Conservation (phyloP, 2,113 vertebrate species). For the Electrona antarctica region DNA sequence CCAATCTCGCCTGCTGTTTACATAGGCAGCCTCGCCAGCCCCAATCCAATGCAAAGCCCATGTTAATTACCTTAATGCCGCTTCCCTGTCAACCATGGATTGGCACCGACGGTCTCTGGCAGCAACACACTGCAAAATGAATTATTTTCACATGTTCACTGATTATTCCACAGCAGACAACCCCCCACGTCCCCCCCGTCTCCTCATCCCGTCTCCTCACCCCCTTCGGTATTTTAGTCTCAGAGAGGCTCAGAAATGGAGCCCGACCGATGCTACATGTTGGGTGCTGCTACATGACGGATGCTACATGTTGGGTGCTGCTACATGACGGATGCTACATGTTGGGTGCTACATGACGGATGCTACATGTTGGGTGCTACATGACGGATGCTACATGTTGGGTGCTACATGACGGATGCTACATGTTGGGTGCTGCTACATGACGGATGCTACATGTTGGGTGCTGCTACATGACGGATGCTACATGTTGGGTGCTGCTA, state of each 20-base stretch:
- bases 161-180: slow-evolving; percentile 25
- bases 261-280: no score
- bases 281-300: no score
- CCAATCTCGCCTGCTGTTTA: slow-evolving; percentile 60
- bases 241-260: neutral
- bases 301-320: no score
- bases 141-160: slow-evolving; percentile 43
- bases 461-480: no score
- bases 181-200: neutral
- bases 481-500: no score
- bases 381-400: no score
- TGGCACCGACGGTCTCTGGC: slow-evolving; percentile 32
- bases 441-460: no score
- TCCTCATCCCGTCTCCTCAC: slow-evolving; percentile 12
- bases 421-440: no score
- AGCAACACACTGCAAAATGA: slow-evolving; percentile 35
- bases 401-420: no score
- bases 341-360: no score
- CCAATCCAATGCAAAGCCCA: slow-evolving; percentile 69
- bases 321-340: no score
- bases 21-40: slow-evolving; percentile 54
- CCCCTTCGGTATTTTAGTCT: slow-evolving; percentile 30
- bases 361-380: no score
- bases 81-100: slow-evolving; percentile 58
- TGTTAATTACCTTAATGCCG: slow-evolving; percentile 73